Percentiles rank a stretch among this genome's conserved stretches.
Conservation (phyloP, 2,888 invertebrate species). For the Ptychoptera albimana region DNA sequence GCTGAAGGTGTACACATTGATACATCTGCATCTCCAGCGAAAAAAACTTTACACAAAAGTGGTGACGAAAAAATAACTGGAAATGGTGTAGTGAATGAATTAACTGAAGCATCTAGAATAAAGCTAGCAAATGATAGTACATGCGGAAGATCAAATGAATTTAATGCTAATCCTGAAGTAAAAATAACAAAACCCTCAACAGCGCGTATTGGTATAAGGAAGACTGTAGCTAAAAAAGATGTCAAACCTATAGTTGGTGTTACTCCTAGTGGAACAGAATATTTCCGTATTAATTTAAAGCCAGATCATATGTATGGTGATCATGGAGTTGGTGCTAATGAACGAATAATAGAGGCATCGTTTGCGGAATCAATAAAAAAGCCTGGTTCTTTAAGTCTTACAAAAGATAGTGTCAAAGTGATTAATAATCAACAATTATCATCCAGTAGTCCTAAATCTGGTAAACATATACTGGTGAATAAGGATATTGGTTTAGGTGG, state of each 20-base stretch:
- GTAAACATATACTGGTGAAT: slow-evolving; percentile 19
- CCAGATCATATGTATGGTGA: slow-evolving; percentile 56
- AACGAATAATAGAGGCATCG: slow-evolving; percentile 23
- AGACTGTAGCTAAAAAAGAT: not conserved
- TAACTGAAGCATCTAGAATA: slow-evolving; percentile 12
- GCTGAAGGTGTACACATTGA: slow-evolving; percentile 43
- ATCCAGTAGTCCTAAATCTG: slow-evolving; percentile 33
- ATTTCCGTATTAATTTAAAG: slow-evolving; percentile 52
- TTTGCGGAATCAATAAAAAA: slow-evolving; percentile 31
- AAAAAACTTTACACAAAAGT: slow-evolving; percentile 15
- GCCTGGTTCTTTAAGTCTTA: slow-evolving; percentile 43
- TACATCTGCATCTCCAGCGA: slow-evolving; percentile 20
- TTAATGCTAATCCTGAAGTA: not conserved
- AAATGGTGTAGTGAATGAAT: slow-evolving; percentile 2
- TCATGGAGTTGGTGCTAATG: slow-evolving; percentile 32
- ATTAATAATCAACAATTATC: slow-evolving; percentile 30
- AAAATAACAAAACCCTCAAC: slow-evolving; percentile 5
- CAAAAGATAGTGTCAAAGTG: slow-evolving; percentile 21
- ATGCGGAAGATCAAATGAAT: not conserved
- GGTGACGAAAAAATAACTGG: slow-evolving; percentile 15
- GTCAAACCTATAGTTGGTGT: slow-evolving; percentile 21
- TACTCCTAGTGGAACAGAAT: slow-evolving; percentile 32
- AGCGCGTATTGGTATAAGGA: not conserved
- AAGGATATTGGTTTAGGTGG: slow-evolving; percentile 17
- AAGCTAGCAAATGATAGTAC: slow-evolving; percentile 14